phyloP scores from a whole-genome alignment of 2,113 vertebrate genomes.

The Mionectes macconnelli region DNA sequence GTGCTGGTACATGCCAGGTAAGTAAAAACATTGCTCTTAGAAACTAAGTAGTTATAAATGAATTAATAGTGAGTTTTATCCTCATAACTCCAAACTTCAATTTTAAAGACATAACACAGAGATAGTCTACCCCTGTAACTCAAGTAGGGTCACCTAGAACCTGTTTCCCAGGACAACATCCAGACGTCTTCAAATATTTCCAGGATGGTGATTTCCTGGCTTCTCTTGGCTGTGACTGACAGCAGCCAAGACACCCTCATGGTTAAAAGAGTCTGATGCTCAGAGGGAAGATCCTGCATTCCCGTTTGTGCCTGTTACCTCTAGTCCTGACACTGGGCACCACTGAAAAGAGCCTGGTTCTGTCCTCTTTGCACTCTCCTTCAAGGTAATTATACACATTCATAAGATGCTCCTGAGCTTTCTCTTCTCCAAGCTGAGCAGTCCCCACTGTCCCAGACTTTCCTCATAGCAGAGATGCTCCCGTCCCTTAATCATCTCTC shows the following conservation, averaged over 20 bases:
- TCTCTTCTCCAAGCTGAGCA: neutral
- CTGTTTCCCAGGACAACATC: fast-evolving
- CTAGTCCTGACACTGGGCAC: neutral
- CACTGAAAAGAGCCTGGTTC: neutral
- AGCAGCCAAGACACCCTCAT: neutral
- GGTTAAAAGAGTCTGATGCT: neutral
- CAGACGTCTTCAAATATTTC: neutral
- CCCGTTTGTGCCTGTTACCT: fast-evolving
- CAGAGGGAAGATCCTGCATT: neutral
- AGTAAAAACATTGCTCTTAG: neutral
- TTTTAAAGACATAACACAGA: neutral
- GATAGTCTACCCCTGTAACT: neutral
- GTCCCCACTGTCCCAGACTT: neutral
- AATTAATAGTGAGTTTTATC: neutral
- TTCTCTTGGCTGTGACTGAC: neutral
- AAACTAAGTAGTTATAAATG: neutral
- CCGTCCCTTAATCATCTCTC: neutral
- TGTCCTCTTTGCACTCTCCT: neutral
- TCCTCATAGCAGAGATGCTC: neutral
- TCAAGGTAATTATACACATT: neutral
- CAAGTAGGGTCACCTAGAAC: neutral
- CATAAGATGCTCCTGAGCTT: fast-evolving
- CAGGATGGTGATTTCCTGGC: neutral
- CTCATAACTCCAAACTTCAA: neutral
- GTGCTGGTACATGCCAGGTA: neutral